phyloP scores from a whole-genome alignment of 2,113 vertebrate genomes.

The Trogon melanurus region DNA sequence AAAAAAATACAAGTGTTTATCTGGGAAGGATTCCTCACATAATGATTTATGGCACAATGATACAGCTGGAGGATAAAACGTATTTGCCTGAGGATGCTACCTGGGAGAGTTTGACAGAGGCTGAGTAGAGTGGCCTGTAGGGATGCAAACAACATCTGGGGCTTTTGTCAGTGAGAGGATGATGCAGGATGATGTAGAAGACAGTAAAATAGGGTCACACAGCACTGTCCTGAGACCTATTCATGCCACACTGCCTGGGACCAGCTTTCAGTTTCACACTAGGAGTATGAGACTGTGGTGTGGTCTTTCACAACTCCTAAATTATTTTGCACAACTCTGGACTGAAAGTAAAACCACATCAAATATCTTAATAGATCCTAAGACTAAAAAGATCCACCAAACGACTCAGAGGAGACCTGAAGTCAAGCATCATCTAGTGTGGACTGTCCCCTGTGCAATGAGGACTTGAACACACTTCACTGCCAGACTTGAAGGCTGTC shows the following conservation, averaged over 20 bases:
- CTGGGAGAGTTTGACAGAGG: not conserved
- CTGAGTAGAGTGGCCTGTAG: not conserved
- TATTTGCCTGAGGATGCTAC: not conserved
- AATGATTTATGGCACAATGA: not conserved
- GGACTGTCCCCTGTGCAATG: accelerated
- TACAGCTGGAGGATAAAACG: not conserved
- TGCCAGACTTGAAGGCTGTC: not conserved
- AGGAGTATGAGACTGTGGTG: not conserved
- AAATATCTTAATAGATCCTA: too few relatives aligned
- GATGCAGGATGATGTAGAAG: not conserved
- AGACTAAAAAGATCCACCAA: not conserved
- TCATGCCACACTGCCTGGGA: not conserved
- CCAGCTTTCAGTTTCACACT: not conserved
- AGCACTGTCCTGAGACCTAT: not conserved
- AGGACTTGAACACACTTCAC: not conserved
- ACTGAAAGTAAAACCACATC: not conserved
- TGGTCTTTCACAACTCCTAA: not conserved
- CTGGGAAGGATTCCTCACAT: not conserved
- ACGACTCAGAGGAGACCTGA: not conserved
- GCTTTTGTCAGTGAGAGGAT: not conserved
- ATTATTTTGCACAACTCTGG: not conserved
- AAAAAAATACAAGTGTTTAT: not conserved
- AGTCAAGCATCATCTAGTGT: not conserved
- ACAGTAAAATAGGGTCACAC: not conserved
- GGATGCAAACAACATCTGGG: not conserved